Evolutionary conservation across 2,113 vertebrate genomes (phyloP).

Genomic region (Antennarius striatus): DNA sequence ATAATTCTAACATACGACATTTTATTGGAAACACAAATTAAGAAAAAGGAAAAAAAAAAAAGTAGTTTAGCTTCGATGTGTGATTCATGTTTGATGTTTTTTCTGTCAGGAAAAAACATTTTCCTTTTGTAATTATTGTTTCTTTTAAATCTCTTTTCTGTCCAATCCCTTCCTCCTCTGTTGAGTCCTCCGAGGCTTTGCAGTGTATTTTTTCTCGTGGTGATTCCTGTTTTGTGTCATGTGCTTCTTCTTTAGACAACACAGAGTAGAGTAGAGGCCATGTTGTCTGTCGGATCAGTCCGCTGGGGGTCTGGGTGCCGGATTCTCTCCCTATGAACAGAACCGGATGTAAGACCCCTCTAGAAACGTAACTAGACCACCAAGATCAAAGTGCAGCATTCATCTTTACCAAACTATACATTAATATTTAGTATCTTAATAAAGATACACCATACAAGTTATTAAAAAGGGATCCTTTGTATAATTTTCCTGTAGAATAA

Average conservation of each 20-base stretch:
- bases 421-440: constrained; percentile 90
- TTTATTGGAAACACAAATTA: constrained; percentile 79
- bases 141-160: constrained; percentile 39
- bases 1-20: constrained; percentile 94
- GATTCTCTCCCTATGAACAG: constrained; percentile 57
- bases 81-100: constrained; percentile 96
- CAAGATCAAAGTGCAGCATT: constrained; percentile 83
- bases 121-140: constrained; percentile 43
- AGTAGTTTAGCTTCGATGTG: constrained; percentile 90
- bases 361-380: constrained; percentile 88
- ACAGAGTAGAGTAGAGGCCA: constrained; percentile 87
- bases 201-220: constrained; percentile 88
- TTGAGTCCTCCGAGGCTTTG: constrained; percentile 84
- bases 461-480: constrained; percentile 91
- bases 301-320: constrained; percentile 45
- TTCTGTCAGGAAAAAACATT: constrained; percentile 56
- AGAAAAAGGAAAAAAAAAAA: constrained; percentile 79
- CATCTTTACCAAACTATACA: constrained; percentile 84
- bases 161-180: constrained; percentile 71
- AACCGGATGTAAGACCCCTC: constrained; percentile 84
- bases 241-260: constrained; percentile 81
- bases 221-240: constrained; percentile 88
- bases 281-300: constrained; percentile 58
- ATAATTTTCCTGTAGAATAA: constrained; percentile 96
- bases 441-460: constrained; percentile 75